These are phyloP conservation scores for Bucorvus abyssinicus DNA, from an alignment of 2,797 vertebrate species.

Conservation along the genomic window DNA sequence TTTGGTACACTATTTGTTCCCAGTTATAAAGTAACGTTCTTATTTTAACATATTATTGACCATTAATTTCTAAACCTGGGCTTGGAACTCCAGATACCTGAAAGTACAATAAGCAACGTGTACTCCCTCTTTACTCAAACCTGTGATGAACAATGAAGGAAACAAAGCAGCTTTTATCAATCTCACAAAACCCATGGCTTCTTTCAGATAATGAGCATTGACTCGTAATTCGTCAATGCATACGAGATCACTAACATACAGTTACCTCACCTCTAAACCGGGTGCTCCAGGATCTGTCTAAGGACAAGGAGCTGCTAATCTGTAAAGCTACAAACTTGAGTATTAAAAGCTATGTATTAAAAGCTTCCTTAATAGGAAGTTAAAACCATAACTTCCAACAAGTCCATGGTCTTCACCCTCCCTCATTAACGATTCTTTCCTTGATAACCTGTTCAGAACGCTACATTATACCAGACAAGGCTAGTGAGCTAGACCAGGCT, in stretches of 20 bases:
- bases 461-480: background rate
- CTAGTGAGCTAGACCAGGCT: background rate
- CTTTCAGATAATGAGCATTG: background rate
- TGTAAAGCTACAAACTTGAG: background rate
- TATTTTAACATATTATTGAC: slow-evolving; percentile 3
- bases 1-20: slow-evolving; percentile 1
- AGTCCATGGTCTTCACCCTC: background rate
- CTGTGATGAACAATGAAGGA: background rate
- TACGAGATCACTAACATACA: background rate
- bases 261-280: background rate
- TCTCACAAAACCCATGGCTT: background rate
- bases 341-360: background rate
- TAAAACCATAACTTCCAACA: background rate
- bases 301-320: background rate
- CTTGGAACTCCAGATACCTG: background rate
- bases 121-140: background rate
- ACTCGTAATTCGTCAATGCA: background rate
- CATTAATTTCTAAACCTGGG: background rate
- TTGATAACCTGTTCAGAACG: background rate
- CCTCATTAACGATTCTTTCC: background rate
- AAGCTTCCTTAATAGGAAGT: background rate
- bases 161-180: background rate
- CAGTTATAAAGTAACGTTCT: background rate
- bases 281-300: background rate
- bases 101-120: background rate